Evolutionary conservation across 2,888 invertebrate species (phyloP), one percentile per base, ranked within the genome.

Genomic region (Myopa testacea): DNA sequence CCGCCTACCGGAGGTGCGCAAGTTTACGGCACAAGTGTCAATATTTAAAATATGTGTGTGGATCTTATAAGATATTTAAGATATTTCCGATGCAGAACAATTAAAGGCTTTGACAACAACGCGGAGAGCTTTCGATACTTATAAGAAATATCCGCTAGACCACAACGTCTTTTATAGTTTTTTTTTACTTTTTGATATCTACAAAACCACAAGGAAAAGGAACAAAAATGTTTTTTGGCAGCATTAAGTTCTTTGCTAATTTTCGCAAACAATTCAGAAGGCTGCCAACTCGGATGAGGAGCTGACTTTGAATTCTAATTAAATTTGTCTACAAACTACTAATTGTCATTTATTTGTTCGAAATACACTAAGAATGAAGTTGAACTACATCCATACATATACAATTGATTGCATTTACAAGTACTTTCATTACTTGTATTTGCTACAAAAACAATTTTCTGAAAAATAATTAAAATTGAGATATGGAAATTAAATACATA

Each of bases 371-470:
- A 26, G 26, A 26, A 26, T 26, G 26, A 26, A 26, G 26, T 2
- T 26, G 26, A 26, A 26, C 1, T 4, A 74, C 65, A 12, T 65
- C 34, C 14, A 74, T 52, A 4, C 26, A 34, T 50, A 37, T 34
- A 34, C 37, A 34, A 26, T 78, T 50, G 87, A 82, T 16, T 91
- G 94, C 94, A 1, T 92, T 92, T 71, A 95, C 92, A 0, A 93
- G 74, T 65, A 74, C 65, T 38, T 74, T 45, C 7, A 55, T 26
- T 26, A 26, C 26, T 26, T 26, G 26, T 26, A 26, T 26, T 26
- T 26, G 1, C 26, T 26, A 26, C 26, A 26, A 14, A 14, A 8
- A 52, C 8, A 52, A 14, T 12, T 52, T 52, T 52, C 52, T 8
- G 52, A 52, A 14, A 26, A 26, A 26, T 1, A n/a, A n/a, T n/a